These are phyloP conservation scores for Hypercompe scribonia DNA, from an alignment of 2,888 invertebrate genomes.

Conservation along the genomic window DNA sequence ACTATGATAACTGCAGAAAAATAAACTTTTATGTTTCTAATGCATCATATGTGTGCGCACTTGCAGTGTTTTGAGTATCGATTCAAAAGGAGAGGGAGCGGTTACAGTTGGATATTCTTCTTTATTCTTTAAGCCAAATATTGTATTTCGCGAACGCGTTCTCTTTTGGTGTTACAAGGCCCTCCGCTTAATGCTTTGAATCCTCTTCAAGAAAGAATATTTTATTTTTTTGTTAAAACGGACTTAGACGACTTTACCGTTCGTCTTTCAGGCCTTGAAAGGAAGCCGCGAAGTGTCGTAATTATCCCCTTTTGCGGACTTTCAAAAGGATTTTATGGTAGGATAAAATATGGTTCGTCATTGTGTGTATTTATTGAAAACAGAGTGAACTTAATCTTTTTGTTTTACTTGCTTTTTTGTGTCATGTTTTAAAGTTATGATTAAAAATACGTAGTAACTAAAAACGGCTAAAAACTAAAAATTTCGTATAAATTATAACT, in stretches of 20 bases:
- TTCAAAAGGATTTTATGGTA: constrained; percentile 46
- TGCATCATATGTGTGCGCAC: background rate
- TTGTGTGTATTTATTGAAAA: background rate
- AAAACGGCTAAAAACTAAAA: background rate
- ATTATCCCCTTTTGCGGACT: constrained; percentile 71
- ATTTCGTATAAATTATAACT: too few relatives aligned
- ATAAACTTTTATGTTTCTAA: background rate
- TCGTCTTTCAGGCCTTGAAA: constrained; percentile 78
- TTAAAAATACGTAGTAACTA: background rate
- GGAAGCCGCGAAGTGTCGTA: constrained; percentile 84
- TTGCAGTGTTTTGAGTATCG: background rate
- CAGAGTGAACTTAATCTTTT: background rate
- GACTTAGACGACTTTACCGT: constrained; percentile 84
- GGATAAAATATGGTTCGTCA: constrained; percentile 21
- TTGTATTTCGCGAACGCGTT: background rate
- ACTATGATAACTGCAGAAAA: background rate
- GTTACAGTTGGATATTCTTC: background rate
- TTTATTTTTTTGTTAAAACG: constrained; percentile 79
- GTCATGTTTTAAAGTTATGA: too few relatives aligned
- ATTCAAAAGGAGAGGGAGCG: background rate
- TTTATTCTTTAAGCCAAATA: background rate
- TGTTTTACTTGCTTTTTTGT: background rate
- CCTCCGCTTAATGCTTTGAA: constrained; percentile 71
- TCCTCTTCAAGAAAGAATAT: constrained; percentile 80
- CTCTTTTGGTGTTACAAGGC: constrained; percentile 65